Evolutionary conservation across 2,113 vertebrate genomes (phyloP).

Genomic region (Penelope pileata): DNA sequence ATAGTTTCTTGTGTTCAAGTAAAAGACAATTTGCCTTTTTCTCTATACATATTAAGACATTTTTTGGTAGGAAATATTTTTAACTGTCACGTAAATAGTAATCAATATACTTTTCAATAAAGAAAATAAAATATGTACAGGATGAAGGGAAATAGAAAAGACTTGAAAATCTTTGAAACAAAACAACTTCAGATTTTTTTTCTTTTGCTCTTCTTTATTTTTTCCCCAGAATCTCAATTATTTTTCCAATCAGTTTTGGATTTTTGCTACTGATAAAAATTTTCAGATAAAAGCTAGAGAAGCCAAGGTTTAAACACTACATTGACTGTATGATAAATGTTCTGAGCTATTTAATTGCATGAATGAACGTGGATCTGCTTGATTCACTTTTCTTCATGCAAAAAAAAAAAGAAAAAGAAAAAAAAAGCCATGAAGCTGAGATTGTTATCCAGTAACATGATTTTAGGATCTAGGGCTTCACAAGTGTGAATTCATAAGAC

Average conservation of each 20-base stretch:
- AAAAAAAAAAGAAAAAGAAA: background rate
- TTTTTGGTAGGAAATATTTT: background rate
- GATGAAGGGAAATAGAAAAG: conserved; percentile 14
- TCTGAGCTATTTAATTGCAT: background rate
- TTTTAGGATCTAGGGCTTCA: background rate
- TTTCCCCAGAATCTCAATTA: rapidly evolving
- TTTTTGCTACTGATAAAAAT: background rate
- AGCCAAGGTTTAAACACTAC: background rate
- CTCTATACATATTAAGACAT: background rate
- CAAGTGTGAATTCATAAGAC: background rate
- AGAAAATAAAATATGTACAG: background rate
- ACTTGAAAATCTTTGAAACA: background rate
- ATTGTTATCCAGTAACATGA: background rate
- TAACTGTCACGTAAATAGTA: background rate
- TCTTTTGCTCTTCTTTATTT: background rate
- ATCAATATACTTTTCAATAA: background rate
- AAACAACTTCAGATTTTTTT: background rate
- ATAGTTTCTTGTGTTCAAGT: background rate
- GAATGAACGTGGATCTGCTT: background rate
- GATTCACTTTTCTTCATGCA: background rate
- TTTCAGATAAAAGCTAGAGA: background rate
- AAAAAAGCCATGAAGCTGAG: background rate
- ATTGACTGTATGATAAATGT: background rate
- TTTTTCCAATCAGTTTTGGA: background rate
- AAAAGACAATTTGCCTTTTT: background rate